Evolutionary conservation across 2,113 vertebrate genomes (phyloP).

Genomic region (Bucco capensis): DNA sequence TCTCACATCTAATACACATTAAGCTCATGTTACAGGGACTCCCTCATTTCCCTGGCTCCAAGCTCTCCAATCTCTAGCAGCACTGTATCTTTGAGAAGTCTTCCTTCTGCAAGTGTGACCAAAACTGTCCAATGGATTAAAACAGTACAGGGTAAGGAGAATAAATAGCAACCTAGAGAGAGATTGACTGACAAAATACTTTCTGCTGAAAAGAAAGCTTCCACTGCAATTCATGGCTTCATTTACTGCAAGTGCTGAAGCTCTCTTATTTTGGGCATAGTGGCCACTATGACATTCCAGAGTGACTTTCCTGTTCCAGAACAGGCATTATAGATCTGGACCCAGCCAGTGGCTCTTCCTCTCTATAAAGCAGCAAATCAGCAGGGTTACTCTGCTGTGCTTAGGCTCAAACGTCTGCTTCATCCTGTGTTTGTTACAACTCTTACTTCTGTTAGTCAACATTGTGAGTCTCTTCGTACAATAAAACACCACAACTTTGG

Average conservation of each 20-base stretch:
- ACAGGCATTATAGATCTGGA: neutral
- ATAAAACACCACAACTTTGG: neutral
- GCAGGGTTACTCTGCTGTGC: neutral
- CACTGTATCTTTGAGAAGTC: neutral
- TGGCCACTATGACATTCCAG: neutral
- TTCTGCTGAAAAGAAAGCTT: neutral
- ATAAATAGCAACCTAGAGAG: neutral
- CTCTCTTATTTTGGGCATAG: neutral
- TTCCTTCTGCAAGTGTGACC: neutral
- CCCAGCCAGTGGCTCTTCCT: neutral
- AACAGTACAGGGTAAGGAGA: neutral
- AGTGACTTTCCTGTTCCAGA: neutral
- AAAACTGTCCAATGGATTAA: neutral
- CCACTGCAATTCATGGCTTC: neutral
- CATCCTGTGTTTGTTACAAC: neutral
- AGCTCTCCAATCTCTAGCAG: neutral
- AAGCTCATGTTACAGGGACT: neutral
- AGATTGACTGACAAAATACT: neutral
- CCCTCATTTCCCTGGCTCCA: neutral
- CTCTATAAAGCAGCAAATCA: neutral
- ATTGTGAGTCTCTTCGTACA: neutral
- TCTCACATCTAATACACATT: neutral
- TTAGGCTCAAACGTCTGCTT: fast-evolving
- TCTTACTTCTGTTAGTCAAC: neutral
- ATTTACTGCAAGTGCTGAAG: neutral